Evolutionary conservation across 2,113 vertebrate species (phyloP), one percentile per base, ranked within the genome.

Genomic region (Scolopax mira): DNA sequence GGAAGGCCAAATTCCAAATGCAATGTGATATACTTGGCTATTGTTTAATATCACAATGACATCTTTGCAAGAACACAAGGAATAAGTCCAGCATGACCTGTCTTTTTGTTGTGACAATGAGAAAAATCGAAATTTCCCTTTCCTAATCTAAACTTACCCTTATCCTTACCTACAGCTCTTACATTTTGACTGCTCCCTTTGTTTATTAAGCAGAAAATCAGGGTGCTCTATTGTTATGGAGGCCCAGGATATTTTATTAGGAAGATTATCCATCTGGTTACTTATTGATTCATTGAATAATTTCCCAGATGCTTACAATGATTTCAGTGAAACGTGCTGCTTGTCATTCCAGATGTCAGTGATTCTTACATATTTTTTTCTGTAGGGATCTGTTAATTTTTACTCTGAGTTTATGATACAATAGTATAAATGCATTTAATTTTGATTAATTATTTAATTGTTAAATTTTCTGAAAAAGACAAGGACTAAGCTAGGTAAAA

Each of bases 221-320:
- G 33, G 33, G 11, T 67, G 19, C 80, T 93, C 14, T 78, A 6
- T 60, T 90, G 24, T 39, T 85, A 51, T 4, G 42, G 58, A 66
- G 31, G 23, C 41, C 30, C 37, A 67, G 39, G 51, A 72, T 78
- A 33, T 78, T 72, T 92, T 94, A 60, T 16, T 87, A 64, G 37
- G 55, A 49, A 55, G 49, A 72, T 88, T 73, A 69, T 66, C n/a
- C 27, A 60, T 33, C 55, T 0, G 0, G 79, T 90, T 22, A 7
- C 22, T 51, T 84, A 74, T 14, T 92, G 67, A 88, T 85, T 93
- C 87, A 75, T 80, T 72, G 78, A 94, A 46, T 78, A 93, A 79
- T 89, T 94, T 46, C 80, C 33, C 8, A 35, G 52, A 42, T 42
- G 55, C 71, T 80, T 92, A 18, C 44, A 52, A 48, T 80, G 52